Evolutionary conservation across 2,888 invertebrate genomes (phyloP).

Genomic region (Chironomus tentans): DNA sequence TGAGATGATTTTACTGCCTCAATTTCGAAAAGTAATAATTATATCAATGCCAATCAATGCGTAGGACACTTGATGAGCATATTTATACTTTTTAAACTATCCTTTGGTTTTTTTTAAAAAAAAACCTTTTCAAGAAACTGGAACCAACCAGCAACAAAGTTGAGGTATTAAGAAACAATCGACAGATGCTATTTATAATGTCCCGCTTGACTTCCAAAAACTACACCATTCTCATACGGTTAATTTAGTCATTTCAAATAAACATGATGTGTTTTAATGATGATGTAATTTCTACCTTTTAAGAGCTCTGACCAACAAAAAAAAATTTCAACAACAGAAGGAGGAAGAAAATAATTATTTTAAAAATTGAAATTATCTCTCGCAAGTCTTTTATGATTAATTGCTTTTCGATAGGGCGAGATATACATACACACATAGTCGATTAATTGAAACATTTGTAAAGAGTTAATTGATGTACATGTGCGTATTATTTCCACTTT

Average conservation of each 20-base stretch:
- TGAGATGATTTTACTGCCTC: too few relatives aligned
- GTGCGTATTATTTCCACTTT: neutral
- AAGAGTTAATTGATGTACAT: too few relatives aligned
- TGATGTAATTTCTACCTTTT: slow-evolving; percentile 10
- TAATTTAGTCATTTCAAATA: slow-evolving; percentile 7
- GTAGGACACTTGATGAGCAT: too few relatives aligned
- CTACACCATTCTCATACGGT: neutral
- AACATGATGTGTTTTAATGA: slow-evolving; percentile 5
- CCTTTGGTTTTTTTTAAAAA: too few relatives aligned
- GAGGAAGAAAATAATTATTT: neutral
- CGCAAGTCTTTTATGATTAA: slow-evolving; percentile 8
- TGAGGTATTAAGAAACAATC: neutral
- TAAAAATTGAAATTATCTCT: neutral
- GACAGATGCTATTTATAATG: neutral
- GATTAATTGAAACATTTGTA: slow-evolving; percentile 2
- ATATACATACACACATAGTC: neutral
- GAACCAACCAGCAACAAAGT: too few relatives aligned
- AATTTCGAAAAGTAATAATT: too few relatives aligned
- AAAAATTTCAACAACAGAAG: neutral
- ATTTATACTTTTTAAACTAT: too few relatives aligned
- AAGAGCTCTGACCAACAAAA: neutral
- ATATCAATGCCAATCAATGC: too few relatives aligned
- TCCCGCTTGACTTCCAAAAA: neutral
- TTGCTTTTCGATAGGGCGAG: slow-evolving; percentile 13
- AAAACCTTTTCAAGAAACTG: neutral